Conservation (phyloP, 64 coral and sea anemone species). For the Platygyra sinensis region DNA sequence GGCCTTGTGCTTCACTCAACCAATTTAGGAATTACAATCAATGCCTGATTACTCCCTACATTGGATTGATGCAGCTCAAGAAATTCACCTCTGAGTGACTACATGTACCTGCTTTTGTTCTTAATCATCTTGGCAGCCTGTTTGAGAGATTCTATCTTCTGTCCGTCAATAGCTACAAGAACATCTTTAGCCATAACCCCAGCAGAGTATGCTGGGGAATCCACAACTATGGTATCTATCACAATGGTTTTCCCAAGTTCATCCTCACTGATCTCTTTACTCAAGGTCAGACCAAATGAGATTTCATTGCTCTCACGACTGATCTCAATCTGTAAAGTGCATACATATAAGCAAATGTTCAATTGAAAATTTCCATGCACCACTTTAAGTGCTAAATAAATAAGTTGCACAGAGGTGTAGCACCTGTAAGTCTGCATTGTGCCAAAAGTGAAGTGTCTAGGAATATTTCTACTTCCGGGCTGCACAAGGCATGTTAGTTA, state of each 20-base stretch:
- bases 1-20: not conserved
- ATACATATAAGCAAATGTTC: not conserved
- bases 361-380: too few relatives aligned
- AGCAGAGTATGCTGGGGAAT: conserved; percentile 69
- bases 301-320: conserved; percentile 68
- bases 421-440: too few relatives aligned
- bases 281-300: conserved; percentile 93
- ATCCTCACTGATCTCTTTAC: conserved; percentile 74
- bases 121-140: conserved; percentile 94
- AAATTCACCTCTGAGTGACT: not conserved
- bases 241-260: conserved; percentile 82
- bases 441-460: too few relatives aligned
- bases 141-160: conserved; percentile 88
- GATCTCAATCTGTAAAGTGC: conserved; percentile 78
- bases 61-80: not conserved
- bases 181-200: conserved; percentile 85
- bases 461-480: too few relatives aligned
- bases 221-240: conserved; percentile 70
- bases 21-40: not conserved
- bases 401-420: too few relatives aligned
- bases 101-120: conserved; percentile 92
- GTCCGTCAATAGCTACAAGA: conserved; percentile 80
- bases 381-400: too few relatives aligned
- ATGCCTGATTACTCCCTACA: not conserved
- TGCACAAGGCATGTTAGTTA: too few relatives aligned